phyloP scores from a whole-genome alignment of 2,113 vertebrate genomes.

The Mystacornis crossleyi region DNA sequence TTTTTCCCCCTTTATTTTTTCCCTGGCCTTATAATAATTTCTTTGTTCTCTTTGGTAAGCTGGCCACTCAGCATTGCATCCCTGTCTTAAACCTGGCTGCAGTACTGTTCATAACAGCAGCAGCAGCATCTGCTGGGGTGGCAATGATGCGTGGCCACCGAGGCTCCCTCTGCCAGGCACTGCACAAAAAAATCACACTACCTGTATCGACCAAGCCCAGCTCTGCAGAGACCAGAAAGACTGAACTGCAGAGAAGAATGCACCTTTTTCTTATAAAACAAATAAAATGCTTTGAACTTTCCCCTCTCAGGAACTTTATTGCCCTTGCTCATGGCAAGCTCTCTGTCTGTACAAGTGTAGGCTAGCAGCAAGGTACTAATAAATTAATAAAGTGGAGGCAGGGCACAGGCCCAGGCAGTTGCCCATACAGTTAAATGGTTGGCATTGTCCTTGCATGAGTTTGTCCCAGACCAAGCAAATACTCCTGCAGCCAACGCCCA shows the following conservation, averaged over 20 bases:
- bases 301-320: not conserved
- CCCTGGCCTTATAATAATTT: not conserved
- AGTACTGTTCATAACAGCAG: not conserved
- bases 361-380: not conserved
- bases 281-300: not conserved
- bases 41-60: constrained; percentile 36
- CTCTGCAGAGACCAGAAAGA: not conserved
- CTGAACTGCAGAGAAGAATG: not conserved
- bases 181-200: not conserved
- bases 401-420: not conserved
- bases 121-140: not conserved
- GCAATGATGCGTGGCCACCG: rapidly evolving
- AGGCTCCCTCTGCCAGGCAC: not conserved
- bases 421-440: not conserved
- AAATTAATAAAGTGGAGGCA: not conserved
- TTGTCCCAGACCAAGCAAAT: not conserved
- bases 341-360: not conserved
- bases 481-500: not conserved
- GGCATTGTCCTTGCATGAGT: not conserved
- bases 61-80: not conserved
- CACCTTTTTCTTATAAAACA: not conserved
- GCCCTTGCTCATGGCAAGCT: not conserved
- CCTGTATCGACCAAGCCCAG: not conserved
- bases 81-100: not conserved
- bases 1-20: not conserved